phyloP scores from a whole-genome alignment of 37 sponge, comb jelly and placozoan genomes.

The Axinella damicornis region DNA sequence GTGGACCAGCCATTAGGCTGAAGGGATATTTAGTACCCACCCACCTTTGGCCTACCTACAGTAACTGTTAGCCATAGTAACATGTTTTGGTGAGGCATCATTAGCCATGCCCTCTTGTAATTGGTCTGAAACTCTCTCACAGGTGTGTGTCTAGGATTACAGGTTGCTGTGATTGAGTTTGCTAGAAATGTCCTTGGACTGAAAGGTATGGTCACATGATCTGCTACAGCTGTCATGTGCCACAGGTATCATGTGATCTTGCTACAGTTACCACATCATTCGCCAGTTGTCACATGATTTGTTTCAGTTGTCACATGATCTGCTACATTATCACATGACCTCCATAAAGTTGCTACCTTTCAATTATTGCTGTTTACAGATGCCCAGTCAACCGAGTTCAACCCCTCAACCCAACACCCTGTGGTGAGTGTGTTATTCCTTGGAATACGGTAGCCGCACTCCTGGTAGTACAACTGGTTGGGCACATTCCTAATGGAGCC shows the following conservation, averaged over 20 bases:
- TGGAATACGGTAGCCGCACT: no score
- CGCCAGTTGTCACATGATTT: neutral
- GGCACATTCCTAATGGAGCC: no score
- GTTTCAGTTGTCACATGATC: neutral
- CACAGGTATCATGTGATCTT: no score
- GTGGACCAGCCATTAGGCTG: no score
- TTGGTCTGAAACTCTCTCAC: neutral
- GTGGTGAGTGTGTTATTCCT: constrained; percentile 60
- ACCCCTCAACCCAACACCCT: constrained; percentile 71
- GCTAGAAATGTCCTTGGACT: constrained; percentile 88
- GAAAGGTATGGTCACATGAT: constrained; percentile 42
- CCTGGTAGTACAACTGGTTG: no score
- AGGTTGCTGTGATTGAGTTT: constrained; percentile 95
- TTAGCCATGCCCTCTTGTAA: neutral
- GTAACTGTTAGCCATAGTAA: no score
- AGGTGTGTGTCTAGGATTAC: constrained; percentile 98
- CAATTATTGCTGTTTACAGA: constrained; percentile 62
- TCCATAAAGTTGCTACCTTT: no score
- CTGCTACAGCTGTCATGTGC: no score
- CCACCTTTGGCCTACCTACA: no score
- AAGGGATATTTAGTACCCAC: no score
- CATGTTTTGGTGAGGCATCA: no score
- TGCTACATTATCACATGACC: neutral
- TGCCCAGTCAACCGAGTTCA: constrained; percentile 89
- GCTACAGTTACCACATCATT: no score